Percentiles rank a stretch among this genome's conserved stretches.
These are phyloP conservation scores for Pomatostomus ruficeps DNA, from an alignment of 2,113 vertebrate species.

Conservation along the genomic window DNA sequence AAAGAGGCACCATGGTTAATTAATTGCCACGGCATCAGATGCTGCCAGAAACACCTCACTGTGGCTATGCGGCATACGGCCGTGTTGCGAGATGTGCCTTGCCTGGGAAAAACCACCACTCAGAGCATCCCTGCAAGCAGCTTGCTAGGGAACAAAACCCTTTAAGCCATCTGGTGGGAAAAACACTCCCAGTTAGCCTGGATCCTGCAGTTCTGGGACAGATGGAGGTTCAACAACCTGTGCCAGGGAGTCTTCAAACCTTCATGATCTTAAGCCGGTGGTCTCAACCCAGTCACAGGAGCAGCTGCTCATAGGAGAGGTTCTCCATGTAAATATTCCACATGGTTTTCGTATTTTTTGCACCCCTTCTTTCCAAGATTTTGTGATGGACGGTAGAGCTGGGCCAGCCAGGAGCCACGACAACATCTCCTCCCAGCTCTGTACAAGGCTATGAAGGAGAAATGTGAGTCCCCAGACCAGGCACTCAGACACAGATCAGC, in stretches of 20 bases:
- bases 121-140: not conserved
- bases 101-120: not conserved
- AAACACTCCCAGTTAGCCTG: not conserved
- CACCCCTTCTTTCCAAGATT: not conserved
- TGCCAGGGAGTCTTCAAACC: not conserved
- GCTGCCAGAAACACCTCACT: not conserved
- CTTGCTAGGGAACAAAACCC: not conserved
- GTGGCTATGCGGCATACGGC: fast-evolving
- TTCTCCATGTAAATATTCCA: not conserved
- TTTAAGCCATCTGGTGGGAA: not conserved
- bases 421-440: not conserved
- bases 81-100: not conserved
- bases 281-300: not conserved
- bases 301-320: not conserved
- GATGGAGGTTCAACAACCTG: not conserved
- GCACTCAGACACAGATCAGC: not conserved
- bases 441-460: not conserved
- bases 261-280: not conserved
- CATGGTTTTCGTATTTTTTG: not conserved
- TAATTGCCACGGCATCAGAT: not conserved
- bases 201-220: not conserved
- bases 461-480: not conserved
- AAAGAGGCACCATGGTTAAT: not conserved
- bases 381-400: fast-evolving
- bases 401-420: not conserved